Evolutionary conservation across 2,113 vertebrate genomes (phyloP), one percentile per base, ranked within the genome.

Genomic region (Rhodinocichla rosea): DNA sequence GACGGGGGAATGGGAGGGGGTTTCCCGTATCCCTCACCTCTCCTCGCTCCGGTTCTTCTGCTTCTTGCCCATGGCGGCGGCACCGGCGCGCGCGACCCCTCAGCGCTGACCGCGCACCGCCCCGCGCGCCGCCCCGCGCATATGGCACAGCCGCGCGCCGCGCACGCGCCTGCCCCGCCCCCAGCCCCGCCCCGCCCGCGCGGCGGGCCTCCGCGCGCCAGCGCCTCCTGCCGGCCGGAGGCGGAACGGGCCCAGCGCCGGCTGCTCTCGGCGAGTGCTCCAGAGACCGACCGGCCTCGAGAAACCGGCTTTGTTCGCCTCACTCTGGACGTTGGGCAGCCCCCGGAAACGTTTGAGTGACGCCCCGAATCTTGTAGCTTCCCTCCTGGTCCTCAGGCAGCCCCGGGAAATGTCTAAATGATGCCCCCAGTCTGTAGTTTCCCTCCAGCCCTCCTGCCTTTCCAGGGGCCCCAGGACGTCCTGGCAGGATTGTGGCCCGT

Each of bases 41-140:
- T 98, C 98, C 76, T 98, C 98, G 83, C 91, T 95, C 97, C 98
- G 98, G 96, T 95, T 98, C 97, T 98, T 98, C 98, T 98, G 98
- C 76, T 98, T 98, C 97, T 98, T 98, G 88, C 98, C 98, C 98
- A 98, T 98, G 35, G 88, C 87, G 74, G 49, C 87, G 47, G 15
- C 47, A 69, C 90, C 52, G 16, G 39, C 45, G 45, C 53, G 33
- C 39, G 15, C 13, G 77, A 19, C 49, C 7, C 83, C 69, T 89
- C 80, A 73, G 44, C 59, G 49, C 57, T 49, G 17, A 50, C 75
- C 89, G 80, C 90, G 67, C 71, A 56, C 87, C 47, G 71, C 81
- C 74, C 57, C 89, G 80, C 90, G 67, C 70, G n/a, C 87, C 50
- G 78, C 82, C 73, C 83, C 77, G 83, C 23, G 96, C 96, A 97